phyloP scores from a whole-genome alignment of 1,140 invertebrate genomes.

The Drosophila subobscura region DNA sequence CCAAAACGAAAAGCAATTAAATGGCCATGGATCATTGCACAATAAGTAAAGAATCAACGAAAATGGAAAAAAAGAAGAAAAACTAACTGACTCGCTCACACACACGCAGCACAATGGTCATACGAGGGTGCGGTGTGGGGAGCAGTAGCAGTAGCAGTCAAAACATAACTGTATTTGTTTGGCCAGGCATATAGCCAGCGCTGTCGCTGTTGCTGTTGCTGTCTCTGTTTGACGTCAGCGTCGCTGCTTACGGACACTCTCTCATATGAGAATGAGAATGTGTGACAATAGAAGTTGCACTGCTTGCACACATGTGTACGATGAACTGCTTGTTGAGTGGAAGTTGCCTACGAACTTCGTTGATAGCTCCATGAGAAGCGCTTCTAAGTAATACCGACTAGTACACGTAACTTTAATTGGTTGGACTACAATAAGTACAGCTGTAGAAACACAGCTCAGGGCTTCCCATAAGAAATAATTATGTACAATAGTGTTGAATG shows the following conservation, averaged over 20 bases:
- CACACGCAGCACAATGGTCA: not conserved
- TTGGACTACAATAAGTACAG: too few relatives aligned
- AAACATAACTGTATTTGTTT: slow-evolving; percentile 80
- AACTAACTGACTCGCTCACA: not conserved
- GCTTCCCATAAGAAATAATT: too few relatives aligned
- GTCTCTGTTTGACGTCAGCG: slow-evolving; percentile 21
- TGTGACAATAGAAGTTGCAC: not conserved
- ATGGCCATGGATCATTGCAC: slow-evolving; percentile 81
- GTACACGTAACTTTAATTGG: too few relatives aligned
- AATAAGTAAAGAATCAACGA: slow-evolving; percentile 78
- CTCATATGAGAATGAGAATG: slow-evolving; percentile 32
- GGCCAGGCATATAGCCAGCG: slow-evolving; percentile 61
- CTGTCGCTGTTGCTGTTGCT: slow-evolving; percentile 12
- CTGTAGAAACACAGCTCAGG: too few relatives aligned
- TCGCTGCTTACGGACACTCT: slow-evolving; percentile 30
- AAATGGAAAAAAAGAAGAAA: slow-evolving; percentile 18
- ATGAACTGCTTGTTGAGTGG: too few relatives aligned
- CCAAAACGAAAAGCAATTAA: slow-evolving; percentile 80
- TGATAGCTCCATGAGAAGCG: too few relatives aligned
- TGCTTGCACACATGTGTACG: too few relatives aligned
- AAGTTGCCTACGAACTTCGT: too few relatives aligned
- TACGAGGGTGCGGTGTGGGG: not conserved
- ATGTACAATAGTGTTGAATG: too few relatives aligned
- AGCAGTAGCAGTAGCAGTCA: slow-evolving; percentile 38
- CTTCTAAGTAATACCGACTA: too few relatives aligned